These are phyloP conservation scores for Psilopsiagon aymara DNA, from an alignment of 2,113 vertebrate genomes.

Conservation along the genomic window DNA sequence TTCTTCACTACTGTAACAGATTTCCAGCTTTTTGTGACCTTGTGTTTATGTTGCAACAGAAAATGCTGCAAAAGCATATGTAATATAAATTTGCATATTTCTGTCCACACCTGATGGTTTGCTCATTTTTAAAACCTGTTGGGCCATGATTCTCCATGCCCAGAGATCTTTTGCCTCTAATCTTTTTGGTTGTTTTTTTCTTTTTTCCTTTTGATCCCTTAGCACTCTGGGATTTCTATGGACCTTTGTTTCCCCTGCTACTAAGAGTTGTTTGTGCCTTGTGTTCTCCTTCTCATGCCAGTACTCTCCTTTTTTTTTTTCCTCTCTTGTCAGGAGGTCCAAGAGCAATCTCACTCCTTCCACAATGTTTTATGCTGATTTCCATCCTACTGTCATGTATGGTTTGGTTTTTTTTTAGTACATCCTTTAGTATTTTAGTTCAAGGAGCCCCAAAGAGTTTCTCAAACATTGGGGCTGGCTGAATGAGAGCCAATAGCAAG, in stretches of 20 bases:
- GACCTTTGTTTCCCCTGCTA: background rate
- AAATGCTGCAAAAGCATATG: background rate
- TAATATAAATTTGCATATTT: slow-evolving; percentile 15
- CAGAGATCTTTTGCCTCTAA: background rate
- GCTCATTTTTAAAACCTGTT: background rate
- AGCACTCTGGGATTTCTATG: background rate
- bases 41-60: background rate
- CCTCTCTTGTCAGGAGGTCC: background rate
- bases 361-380: background rate
- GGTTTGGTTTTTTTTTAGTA: background rate
- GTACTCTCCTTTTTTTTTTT: background rate
- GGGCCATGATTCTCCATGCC: background rate
- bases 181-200: background rate
- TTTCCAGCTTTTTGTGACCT: background rate
- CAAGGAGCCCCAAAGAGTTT: background rate
- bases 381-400: background rate
- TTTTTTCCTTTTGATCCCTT: background rate
- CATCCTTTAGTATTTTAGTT: background rate
- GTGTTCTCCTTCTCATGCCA: background rate
- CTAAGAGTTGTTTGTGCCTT: background rate
- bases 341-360: background rate
- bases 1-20: background rate
- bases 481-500: background rate
- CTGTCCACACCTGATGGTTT: background rate
- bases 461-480: background rate